Conservation (phyloP, 2,113 vertebrate genomes). For the Stegostoma tigrinum region DNA sequence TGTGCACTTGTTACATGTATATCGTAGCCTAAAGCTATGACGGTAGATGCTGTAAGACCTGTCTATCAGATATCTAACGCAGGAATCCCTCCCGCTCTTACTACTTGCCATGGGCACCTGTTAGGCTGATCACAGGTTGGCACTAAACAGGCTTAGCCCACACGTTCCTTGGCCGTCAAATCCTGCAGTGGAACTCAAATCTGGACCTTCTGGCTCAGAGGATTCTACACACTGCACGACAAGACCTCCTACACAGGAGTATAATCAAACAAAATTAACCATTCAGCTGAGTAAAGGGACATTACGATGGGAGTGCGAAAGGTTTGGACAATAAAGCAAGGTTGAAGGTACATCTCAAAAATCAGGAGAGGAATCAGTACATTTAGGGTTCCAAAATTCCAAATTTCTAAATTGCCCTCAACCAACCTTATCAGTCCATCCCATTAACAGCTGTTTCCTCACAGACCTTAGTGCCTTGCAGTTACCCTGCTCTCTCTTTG, state of each 20-base stretch:
- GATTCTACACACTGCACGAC: too few relatives aligned
- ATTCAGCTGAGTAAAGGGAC: not conserved
- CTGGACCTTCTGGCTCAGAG: too few relatives aligned
- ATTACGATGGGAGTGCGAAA: not conserved
- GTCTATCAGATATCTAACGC: too few relatives aligned
- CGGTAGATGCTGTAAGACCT: too few relatives aligned
- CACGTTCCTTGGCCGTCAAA: too few relatives aligned
- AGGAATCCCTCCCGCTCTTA: too few relatives aligned
- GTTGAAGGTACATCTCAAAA: not conserved
- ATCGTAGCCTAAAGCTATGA: too few relatives aligned
- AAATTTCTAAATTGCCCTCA: not conserved
- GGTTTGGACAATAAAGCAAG: not conserved
- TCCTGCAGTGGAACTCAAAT: too few relatives aligned
- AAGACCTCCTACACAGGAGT: not conserved
- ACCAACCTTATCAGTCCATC: not conserved
- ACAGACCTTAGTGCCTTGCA: not conserved
- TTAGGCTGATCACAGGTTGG: too few relatives aligned
- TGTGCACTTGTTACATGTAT: too few relatives aligned
- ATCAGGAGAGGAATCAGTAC: not conserved
- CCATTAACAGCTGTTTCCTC: not conserved
- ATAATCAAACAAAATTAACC: not conserved
- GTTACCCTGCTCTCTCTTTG: not conserved
- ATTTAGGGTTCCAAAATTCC: not conserved
- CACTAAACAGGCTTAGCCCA: too few relatives aligned
- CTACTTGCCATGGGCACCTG: too few relatives aligned